Evolutionary conservation across 2,797 vertebrate species (phyloP).

Genomic region (Sarcoramphus papa): DNA sequence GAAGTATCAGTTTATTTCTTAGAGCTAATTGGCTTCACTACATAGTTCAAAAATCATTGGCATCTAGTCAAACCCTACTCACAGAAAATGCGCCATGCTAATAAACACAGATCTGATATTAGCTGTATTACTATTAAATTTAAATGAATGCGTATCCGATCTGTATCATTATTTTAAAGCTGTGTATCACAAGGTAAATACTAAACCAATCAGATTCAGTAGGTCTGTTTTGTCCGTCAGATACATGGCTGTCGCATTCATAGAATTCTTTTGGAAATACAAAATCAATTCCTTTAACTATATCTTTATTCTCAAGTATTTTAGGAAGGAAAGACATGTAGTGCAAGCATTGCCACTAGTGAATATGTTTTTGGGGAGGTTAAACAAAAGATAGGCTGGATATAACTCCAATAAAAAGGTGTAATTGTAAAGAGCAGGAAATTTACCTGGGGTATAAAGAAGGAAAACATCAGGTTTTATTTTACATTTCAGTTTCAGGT

Average conservation of each 20-base stretch:
- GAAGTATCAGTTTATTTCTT: constrained; percentile 65
- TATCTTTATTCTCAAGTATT: not conserved
- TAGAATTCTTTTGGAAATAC: not conserved
- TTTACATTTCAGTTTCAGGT: not conserved
- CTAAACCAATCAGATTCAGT: not conserved
- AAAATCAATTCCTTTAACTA: not conserved
- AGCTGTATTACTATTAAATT: constrained; percentile 24
- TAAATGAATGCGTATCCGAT: not conserved
- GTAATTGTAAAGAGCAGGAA: not conserved
- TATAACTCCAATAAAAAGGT: not conserved
- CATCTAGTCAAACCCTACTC: constrained; percentile 19
- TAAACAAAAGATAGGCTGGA: not conserved
- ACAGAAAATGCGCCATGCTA: not conserved
- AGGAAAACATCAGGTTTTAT: not conserved
- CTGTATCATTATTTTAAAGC: not conserved
- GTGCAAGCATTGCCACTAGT: not conserved
- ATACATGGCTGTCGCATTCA: not conserved
- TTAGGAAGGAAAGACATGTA: not conserved
- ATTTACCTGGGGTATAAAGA: not conserved
- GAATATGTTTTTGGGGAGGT: not conserved
- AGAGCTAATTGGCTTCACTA: constrained; percentile 59
- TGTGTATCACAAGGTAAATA: not conserved
- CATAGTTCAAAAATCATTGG: constrained; percentile 53
- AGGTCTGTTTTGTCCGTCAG: not conserved
- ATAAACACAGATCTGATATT: constrained; percentile 32